A percentile compares a stretch with the other conserved stretches of the same genome.
Evolutionary conservation across 1,140 invertebrate species (phyloP).

Genomic region (Cardiocondyla obscurior): DNA sequence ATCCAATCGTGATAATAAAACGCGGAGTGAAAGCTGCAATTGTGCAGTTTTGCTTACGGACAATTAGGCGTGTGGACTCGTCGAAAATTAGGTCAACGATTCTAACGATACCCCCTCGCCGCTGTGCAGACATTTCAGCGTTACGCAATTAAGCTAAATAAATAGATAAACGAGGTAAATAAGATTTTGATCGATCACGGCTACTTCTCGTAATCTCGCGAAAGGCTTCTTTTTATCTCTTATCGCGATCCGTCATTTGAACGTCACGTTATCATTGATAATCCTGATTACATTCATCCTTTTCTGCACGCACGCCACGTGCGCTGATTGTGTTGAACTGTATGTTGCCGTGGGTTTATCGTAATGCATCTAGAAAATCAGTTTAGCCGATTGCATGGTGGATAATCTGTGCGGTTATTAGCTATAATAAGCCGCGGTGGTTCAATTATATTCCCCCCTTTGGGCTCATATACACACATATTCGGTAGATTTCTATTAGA

Average conservation of each 20-base stretch:
- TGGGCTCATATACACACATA: not conserved
- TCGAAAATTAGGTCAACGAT: slow-evolving; percentile 1
- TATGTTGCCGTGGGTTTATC: not conserved
- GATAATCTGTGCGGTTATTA: slow-evolving; percentile 64
- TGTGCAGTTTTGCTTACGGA: not conserved
- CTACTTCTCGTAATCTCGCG: not conserved
- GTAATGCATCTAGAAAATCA: slow-evolving; percentile 48
- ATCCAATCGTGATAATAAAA: not conserved
- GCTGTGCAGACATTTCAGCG: not conserved
- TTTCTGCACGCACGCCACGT: not conserved
- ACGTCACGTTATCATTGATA: not conserved
- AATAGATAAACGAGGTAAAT: not conserved
- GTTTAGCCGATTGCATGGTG: slow-evolving; percentile 51
- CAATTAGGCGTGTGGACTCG: not conserved
- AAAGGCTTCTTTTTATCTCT: not conserved
- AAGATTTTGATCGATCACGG: not conserved
- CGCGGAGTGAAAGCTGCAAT: not conserved
- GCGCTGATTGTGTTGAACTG: not conserved
- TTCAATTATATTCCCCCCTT: slow-evolving; percentile 15
- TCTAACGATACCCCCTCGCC: not conserved
- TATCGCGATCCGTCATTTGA: not conserved
- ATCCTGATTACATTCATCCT: slow-evolving; percentile 10
- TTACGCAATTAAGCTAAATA: not conserved
- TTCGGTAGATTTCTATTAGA: slow-evolving; percentile 28
- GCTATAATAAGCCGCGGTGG: slow-evolving; percentile 30